Evolutionary conservation across 2,797 vertebrate species (phyloP).

Genomic region (Chanos chanos): DNA sequence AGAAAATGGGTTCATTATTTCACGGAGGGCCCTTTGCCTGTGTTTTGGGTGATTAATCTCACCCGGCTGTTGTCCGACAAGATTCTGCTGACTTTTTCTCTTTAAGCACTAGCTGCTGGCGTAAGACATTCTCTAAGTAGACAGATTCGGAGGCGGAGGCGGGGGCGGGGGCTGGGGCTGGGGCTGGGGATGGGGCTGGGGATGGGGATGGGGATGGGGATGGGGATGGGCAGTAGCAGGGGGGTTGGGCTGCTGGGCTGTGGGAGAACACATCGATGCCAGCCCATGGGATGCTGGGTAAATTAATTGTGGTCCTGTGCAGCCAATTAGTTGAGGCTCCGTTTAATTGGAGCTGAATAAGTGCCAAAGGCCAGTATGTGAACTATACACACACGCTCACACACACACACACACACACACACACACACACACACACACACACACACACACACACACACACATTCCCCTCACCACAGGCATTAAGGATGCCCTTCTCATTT

Average conservation of each 20-base stretch:
- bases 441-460: constrained; percentile 23
- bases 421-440: constrained; percentile 45
- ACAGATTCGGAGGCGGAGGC: constrained; percentile 26
- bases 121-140: constrained; percentile 66
- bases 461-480: constrained; percentile 58
- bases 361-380: constrained; percentile 60
- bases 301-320: constrained; percentile 70
- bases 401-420: constrained; percentile 15
- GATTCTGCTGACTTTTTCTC: constrained; percentile 66
- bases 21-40: constrained; percentile 39
- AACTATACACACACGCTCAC: constrained; percentile 23
- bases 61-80: constrained; percentile 57
- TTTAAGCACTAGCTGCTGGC: constrained; percentile 48
- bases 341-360: constrained; percentile 73
- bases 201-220: constrained; percentile 28
- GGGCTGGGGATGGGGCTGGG: not conserved
- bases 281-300: constrained; percentile 59
- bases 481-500: constrained; percentile 68
- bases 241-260: too few species aligned
- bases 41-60: constrained; percentile 65
- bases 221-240: constrained; percentile 49
- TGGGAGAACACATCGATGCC: constrained; percentile 51
- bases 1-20: constrained; percentile 59
- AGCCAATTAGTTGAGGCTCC: constrained; percentile 69
- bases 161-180: not conserved